phyloP scores from a whole-genome alignment of 2,888 invertebrate genomes.

The Hoplodrina ambigua region DNA sequence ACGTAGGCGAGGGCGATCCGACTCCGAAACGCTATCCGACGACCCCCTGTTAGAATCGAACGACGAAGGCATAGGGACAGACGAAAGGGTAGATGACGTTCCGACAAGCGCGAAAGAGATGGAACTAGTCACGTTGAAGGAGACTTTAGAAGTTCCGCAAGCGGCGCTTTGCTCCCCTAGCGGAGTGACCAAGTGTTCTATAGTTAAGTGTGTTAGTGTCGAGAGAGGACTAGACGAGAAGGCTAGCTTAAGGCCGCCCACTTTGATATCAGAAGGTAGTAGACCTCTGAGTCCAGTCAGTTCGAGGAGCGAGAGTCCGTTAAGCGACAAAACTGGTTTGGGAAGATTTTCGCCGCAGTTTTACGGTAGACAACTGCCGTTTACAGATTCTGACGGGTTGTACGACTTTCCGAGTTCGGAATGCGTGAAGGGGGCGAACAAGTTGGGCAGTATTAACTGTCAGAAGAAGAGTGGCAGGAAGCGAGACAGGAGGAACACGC shows the following conservation, averaged over 20 bases:
- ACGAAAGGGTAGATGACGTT: constrained; percentile 94
- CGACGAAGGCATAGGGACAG: constrained; percentile 95
- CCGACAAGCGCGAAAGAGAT: constrained; percentile 93
- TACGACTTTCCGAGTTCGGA: constrained; percentile 95
- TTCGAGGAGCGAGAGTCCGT: constrained; percentile 94
- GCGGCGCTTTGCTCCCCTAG: constrained; percentile 84
- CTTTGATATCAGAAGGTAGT: constrained; percentile 91
- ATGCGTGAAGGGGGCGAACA: constrained; percentile 90
- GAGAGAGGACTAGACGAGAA: constrained; percentile 89
- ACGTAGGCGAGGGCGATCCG: constrained; percentile 91
- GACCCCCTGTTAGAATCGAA: constrained; percentile 93
- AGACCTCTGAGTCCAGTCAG: constrained; percentile 93
- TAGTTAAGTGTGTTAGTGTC: constrained; percentile 90
- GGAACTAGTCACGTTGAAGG: constrained; percentile 85
- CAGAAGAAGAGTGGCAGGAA: constrained; percentile 92
- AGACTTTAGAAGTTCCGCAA: constrained; percentile 86
- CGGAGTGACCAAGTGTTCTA: constrained; percentile 87
- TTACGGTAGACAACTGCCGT: constrained; percentile 92
- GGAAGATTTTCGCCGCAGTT: constrained; percentile 93
- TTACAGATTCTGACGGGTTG: constrained; percentile 95
- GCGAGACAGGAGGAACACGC: constrained; percentile 91
- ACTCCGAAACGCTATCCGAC: constrained; percentile 94
- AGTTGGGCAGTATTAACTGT: constrained; percentile 81
- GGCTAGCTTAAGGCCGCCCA: constrained; percentile 83
- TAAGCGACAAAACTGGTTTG: constrained; percentile 93